phyloP scores from a whole-genome alignment of 2,797 vertebrate genomes.

The Kryptopterus vitreolus region DNA sequence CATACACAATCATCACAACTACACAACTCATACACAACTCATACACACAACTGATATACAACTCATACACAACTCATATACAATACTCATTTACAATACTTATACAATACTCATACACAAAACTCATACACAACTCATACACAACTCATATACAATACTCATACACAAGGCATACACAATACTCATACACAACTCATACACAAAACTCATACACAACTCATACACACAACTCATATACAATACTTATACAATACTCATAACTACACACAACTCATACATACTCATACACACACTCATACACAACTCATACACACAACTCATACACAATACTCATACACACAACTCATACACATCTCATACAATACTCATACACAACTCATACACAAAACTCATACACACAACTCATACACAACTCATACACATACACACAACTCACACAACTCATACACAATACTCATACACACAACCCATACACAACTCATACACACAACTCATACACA shows the following conservation, averaged over 20 bases:
- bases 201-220: too few relatives aligned
- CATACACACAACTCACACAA: too few relatives aligned
- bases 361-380: conserved; percentile 33
- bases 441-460: conserved; percentile 17
- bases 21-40: conserved; percentile 37
- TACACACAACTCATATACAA: too few relatives aligned
- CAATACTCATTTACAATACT: conserved; percentile 31
- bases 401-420: conserved; percentile 36
- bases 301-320: conserved; percentile 44
- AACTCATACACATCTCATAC: too few relatives aligned
- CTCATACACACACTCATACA: conserved; percentile 32
- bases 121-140: conserved; percentile 34
- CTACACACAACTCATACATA: too few relatives aligned
- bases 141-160: conserved; percentile 32
- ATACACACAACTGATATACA: too few relatives aligned
- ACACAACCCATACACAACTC: too few relatives aligned
- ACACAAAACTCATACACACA: conserved; percentile 32
- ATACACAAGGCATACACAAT: conserved; percentile 37
- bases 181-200: conserved; percentile 37
- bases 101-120: conserved; percentile 30
- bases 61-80: conserved; percentile 37
- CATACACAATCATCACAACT: too few relatives aligned
- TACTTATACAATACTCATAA: too few relatives aligned
- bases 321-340: conserved; percentile 33
- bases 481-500: conserved; percentile 41